Percentiles rank a stretch among this genome's conserved stretches.
phyloP scores from a whole-genome alignment of 1,140 invertebrate species.

The Zophobas morio region DNA sequence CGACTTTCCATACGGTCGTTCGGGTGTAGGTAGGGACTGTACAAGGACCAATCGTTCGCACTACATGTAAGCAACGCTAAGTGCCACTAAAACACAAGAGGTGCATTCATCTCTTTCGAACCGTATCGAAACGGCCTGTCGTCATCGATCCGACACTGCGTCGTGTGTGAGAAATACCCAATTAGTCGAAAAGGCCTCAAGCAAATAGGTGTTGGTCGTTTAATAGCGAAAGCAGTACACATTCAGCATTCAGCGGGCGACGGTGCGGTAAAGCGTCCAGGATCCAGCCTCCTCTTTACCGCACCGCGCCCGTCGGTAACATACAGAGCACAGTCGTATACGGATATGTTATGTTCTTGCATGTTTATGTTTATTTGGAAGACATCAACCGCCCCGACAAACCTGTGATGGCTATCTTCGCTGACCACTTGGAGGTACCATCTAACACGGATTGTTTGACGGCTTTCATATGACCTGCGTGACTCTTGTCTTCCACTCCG shows the following conservation, averaged over 20 bases:
- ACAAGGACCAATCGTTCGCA: too few species aligned
- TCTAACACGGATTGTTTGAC: constrained; percentile 99
- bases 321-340: constrained; percentile 15
- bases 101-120: too few species aligned
- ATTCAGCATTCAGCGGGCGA: constrained; percentile 55
- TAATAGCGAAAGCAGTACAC: constrained; percentile 54
- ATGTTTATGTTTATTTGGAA: constrained; percentile 35
- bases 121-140: too few species aligned
- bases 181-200: constrained; percentile 50
- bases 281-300: not conserved
- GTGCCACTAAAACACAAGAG: too few species aligned
- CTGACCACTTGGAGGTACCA: constrained; percentile 99
- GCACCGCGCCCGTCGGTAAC: not conserved
- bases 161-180: constrained; percentile 54
- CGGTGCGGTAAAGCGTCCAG: not conserved
- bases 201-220: constrained; percentile 42
- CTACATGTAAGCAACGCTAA: too few species aligned
- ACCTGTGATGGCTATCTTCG: constrained; percentile 99
- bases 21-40: too few species aligned
- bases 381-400: constrained; percentile 72
- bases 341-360: constrained; percentile 8
- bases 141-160: not conserved
- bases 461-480: constrained; percentile 96
- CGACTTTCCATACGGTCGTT: too few species aligned
- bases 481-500: constrained; percentile 93